Base-by-base conservation (phyloP, 2,888 invertebrate genomes). In the Euplagia quadripunctaria region DNA sequence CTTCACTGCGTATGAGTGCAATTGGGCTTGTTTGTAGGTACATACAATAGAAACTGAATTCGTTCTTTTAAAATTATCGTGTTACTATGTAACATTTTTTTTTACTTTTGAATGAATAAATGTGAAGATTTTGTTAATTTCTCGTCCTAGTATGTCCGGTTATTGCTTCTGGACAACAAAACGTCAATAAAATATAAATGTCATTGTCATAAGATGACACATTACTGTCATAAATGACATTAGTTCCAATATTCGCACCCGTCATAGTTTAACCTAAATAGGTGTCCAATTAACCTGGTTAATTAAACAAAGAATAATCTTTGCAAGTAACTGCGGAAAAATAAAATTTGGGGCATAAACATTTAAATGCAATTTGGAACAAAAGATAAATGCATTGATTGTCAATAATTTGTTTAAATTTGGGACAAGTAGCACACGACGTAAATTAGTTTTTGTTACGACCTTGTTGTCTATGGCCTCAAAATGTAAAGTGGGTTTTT, bases 291-390 rank as follows among this genome's bases (percentile, higher is more conserved):
- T 94, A 94, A 92, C 94, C 92, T 89, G 80, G 88, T 92, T 93
- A 82, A 77, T 67, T 58, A 76, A 87, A 92, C 92, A 92, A 93
- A 93, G 93, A 89, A 92, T 89, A 90, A 89, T 78, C 85, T 79
- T 66, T 63, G 71, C 81, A 81, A 75, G 81, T 89, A 91, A 91
- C 91, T 87, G 88, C 85, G 89, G 88, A 91, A 89, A 91, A 88
- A 86, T 84, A 87, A 86, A 82, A 92, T 90, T 87, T 91, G 77
- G 94, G 88, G 68, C 94, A 92, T 90, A 91, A 90, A 91, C 93
- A 93, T 93, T 93, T 92, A 90, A 92, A 92, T 89, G 85, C 88
- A 89, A 94, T 93, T 93, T 87, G 85, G 91, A 73, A 72, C 91
- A 84, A 74, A 75, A 78, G 70, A 88, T 91, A 93, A 92, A 75